phyloP scores from a whole-genome alignment of 1,140 invertebrate species.

The Drosophila burlai region DNA sequence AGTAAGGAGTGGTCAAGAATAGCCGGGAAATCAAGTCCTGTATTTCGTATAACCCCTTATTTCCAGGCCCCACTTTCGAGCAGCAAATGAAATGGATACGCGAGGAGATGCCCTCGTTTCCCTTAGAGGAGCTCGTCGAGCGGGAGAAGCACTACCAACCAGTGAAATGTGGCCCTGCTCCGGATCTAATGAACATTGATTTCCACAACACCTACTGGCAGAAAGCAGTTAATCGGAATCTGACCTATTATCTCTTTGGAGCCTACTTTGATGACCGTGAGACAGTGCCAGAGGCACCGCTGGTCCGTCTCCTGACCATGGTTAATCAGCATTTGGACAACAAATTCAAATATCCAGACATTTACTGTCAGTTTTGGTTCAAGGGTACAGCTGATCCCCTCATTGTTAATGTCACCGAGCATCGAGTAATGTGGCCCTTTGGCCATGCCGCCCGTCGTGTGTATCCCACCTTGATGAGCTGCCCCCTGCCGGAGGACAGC shows the following conservation, averaged over 20 bases:
- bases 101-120: constrained; percentile 65
- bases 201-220: constrained; percentile 89
- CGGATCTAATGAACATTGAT: constrained; percentile 45
- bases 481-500: constrained; percentile 90
- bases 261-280: constrained; percentile 94
- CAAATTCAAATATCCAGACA: constrained; percentile 87
- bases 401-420: constrained; percentile 91
- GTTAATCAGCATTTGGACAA: constrained; percentile 86
- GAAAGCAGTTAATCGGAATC: constrained; percentile 89
- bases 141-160: background rate
- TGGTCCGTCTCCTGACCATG: constrained; percentile 94
- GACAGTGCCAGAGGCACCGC: constrained; percentile 89
- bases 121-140: constrained; percentile 46
- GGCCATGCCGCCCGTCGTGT: constrained; percentile 93
- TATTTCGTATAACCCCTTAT: background rate
- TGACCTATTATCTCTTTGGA: constrained; percentile 93
- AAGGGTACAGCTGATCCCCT: constrained; percentile 90
- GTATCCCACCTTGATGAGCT: constrained; percentile 94
- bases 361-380: constrained; percentile 94
- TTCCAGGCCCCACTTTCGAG: constrained; percentile 43
- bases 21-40: background rate
- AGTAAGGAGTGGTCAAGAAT: constrained; percentile 17
- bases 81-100: constrained; percentile 50
- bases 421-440: constrained; percentile 97
- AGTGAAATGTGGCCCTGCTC: constrained; percentile 35